Evolutionary conservation across 2,113 vertebrate species (phyloP), one percentile per base, ranked within the genome.

Genomic region (Myotis davidii): DNA sequence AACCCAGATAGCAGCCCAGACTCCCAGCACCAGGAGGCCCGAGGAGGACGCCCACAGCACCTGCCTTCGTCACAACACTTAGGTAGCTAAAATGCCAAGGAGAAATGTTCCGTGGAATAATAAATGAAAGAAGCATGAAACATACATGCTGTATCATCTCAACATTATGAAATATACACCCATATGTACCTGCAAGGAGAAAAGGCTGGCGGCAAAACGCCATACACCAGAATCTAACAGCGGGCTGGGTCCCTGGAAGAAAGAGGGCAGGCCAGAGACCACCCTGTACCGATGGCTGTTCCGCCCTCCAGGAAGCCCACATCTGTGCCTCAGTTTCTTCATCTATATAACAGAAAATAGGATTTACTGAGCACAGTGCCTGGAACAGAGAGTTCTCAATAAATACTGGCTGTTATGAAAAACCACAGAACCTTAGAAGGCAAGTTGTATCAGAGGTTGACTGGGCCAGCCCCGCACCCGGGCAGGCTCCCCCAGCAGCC

Each of bases 311-410:
- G 42, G 67, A 83, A 85, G 83, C 23, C 78, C 25, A 61, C 10
- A 48, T 8, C 32, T 50, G 52, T 56, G 78, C 64, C 85, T 74
- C 72, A 52, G 91, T 25, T 77, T 81, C 84, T 61, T 93, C 50
- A 32, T 83, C 70, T 77, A 42, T 23, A 32, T 39, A 73, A 45
- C 1, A 89, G 5, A 56, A 50, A 85, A 37, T 23, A 85, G 73
- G 17, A 42, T 25, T 95, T 69, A 70, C 37, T 94, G 74, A 78
- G 42, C 61, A 73, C 39, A 76, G 23, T 27, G 37, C 48, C 64
- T 29, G 6, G 45, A 93, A 73, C 73, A 86, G 48, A 77, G 56
- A 45, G 17, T 54, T 6, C 45, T 52, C 64, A 42, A 16, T 61
- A 91, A 74, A 84, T 29, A 76, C 1, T 73, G 65, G 48, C 48